Evolutionary conservation across 2,113 vertebrate genomes (phyloP).

Genomic region (Ochotona curzoniae): DNA sequence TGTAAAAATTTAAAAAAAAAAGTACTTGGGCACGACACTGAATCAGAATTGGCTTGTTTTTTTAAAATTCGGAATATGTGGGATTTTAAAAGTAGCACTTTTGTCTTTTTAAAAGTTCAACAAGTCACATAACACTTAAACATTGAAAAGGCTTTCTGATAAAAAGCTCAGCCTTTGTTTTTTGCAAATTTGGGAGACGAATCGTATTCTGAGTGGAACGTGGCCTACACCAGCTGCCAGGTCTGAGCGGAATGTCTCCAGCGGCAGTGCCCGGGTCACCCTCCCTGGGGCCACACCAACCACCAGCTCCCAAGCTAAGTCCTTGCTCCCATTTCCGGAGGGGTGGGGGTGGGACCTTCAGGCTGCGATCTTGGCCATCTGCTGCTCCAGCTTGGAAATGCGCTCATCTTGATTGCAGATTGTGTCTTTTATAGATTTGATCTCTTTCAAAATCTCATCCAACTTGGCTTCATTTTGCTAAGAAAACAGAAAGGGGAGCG

Average conservation of each 20-base stretch:
- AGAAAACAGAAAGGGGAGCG: neutral
- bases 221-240: slow-evolving; percentile 85
- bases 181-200: slow-evolving; percentile 85
- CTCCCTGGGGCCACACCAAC: slow-evolving; percentile 73
- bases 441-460: slow-evolving; percentile 97
- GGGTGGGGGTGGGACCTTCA: slow-evolving; percentile 82
- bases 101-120: slow-evolving; percentile 79
- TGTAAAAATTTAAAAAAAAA: slow-evolving; percentile 66
- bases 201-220: slow-evolving; percentile 91
- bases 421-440: slow-evolving; percentile 96
- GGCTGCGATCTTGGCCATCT: slow-evolving; percentile 94
- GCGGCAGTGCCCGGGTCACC: slow-evolving; percentile 85
- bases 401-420: slow-evolving; percentile 96
- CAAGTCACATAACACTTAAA: slow-evolving; percentile 88
- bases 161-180: slow-evolving; percentile 86
- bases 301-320: slow-evolving; percentile 82
- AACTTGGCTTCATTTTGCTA: slow-evolving; percentile 96
- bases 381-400: slow-evolving; percentile 96
- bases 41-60: slow-evolving; percentile 73
- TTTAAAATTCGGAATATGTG: slow-evolving; percentile 78
- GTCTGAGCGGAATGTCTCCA: slow-evolving; percentile 83
- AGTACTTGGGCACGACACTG: slow-evolving; percentile 80
- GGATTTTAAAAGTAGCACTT: slow-evolving; percentile 84
- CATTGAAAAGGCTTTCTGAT: slow-evolving; percentile 84
- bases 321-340: slow-evolving; percentile 79